Conservation (phyloP, 1,140 invertebrate species). For the Drosophila bipectinata region DNA sequence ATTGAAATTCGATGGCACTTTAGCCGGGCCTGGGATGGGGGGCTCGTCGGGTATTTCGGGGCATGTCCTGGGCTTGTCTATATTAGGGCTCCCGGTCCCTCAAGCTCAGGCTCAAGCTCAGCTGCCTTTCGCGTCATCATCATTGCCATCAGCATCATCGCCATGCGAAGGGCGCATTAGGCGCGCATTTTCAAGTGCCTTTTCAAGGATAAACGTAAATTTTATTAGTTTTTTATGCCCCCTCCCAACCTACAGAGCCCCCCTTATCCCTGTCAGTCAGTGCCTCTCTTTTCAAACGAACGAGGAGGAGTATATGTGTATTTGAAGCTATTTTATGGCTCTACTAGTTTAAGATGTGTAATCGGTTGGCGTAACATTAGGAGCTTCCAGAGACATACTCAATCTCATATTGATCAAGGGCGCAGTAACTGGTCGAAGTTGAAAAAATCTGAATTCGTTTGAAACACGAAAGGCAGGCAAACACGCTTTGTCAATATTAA, state of each 20-base stretch:
- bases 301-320: neutral
- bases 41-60: constrained; percentile 41
- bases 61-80: constrained; percentile 62
- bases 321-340: constrained; percentile 23
- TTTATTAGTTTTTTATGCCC: constrained; percentile 73
- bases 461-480: constrained; percentile 8
- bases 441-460: constrained; percentile 5
- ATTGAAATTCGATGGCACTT: constrained; percentile 82
- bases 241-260: neutral
- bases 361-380: constrained; percentile 13
- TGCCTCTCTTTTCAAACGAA: constrained; percentile 35
- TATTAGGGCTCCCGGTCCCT: constrained; percentile 63
- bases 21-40: constrained; percentile 42
- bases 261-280: constrained; percentile 1
- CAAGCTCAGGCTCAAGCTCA: constrained; percentile 49
- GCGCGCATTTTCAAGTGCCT: constrained; percentile 78
- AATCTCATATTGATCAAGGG: constrained; percentile 12
- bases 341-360: constrained; percentile 19
- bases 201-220: constrained; percentile 81
- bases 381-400: neutral
- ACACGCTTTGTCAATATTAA: constrained; percentile 41
- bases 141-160: constrained; percentile 46
- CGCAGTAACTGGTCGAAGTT: neutral
- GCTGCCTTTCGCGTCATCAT: constrained; percentile 52
- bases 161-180: constrained; percentile 64